Conservation (phyloP, 2,113 vertebrate species). For the Mus musculus region DNA sequence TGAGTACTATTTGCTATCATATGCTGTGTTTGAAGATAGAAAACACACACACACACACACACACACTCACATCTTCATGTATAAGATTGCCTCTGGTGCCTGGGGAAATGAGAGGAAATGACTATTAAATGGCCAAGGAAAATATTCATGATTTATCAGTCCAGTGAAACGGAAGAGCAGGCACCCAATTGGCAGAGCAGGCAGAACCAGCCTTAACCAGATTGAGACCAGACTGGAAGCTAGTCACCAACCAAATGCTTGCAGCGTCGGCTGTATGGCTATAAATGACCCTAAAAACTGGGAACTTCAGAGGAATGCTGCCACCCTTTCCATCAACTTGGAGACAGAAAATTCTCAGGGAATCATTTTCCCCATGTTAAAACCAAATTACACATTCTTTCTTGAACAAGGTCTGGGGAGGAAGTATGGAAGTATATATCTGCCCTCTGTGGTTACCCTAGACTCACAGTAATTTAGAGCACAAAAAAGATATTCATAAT, state of each 20-base stretch:
- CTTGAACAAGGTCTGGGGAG: not conserved
- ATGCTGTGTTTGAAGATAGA: conserved; percentile 54
- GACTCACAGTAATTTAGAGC: not conserved
- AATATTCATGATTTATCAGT: conserved; percentile 73
- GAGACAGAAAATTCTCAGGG: conserved; percentile 49
- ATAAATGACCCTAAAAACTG: not conserved
- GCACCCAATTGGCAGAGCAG: conserved; percentile 15
- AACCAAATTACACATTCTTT: not conserved
- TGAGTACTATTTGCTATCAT: conserved; percentile 66
- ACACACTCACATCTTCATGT: conserved; percentile 25
- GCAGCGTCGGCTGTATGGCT: not conserved
- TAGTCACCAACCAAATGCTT: conserved; percentile 13
- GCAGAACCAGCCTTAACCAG: conserved; percentile 50
- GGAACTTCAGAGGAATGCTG: not conserved
- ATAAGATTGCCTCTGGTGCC: conserved; percentile 58
- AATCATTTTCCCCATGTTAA: conserved; percentile 48
- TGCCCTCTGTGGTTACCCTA: not conserved
- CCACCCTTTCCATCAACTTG: not conserved
- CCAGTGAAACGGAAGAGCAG: conserved; percentile 60
- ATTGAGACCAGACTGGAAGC: not conserved
- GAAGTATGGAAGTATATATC: not conserved
- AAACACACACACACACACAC: conserved; percentile 6
- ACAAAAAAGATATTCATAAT: conserved; percentile 35
- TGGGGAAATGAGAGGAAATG: conserved; percentile 72
- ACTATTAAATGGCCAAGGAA: conserved; percentile 73